Evolutionary conservation across 1,140 invertebrate genomes (phyloP).

Genomic region (Listronotus oregonensis): DNA sequence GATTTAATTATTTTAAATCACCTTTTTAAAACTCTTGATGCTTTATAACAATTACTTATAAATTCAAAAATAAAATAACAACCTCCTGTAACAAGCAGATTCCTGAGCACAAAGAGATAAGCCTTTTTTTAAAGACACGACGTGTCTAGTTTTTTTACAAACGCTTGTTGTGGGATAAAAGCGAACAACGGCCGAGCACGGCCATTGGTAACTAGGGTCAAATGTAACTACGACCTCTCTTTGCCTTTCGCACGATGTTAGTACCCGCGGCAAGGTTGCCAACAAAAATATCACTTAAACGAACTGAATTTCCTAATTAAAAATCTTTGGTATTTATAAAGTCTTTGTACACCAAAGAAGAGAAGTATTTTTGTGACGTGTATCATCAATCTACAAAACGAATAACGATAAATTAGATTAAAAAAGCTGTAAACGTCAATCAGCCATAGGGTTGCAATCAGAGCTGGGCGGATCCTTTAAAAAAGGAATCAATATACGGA

Average conservation of each 20-base stretch:
- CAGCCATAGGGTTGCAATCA: too few species aligned
- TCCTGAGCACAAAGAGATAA: constrained; percentile 19
- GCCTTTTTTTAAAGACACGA: constrained; percentile 32
- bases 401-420: too few species aligned
- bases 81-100: constrained; percentile 13
- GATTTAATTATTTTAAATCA: too few species aligned
- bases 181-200: constrained; percentile 19
- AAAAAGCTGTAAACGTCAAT: too few species aligned
- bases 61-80: constrained; percentile 28
- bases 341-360: too few species aligned
- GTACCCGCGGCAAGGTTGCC: constrained; percentile 15
- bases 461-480: too few species aligned
- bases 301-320: too few species aligned
- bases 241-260: constrained; percentile 26
- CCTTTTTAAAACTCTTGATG: too few species aligned
- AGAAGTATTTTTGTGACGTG: too few species aligned
- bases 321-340: too few species aligned
- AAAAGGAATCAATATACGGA: too few species aligned
- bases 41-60: not conserved
- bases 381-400: too few species aligned
- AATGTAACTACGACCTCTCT: constrained; percentile 32
- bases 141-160: constrained; percentile 26
- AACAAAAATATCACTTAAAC: constrained; percentile 12
- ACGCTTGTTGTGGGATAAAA: constrained; percentile 25
- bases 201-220: constrained; percentile 32